Conservation (phyloP, 2,797 vertebrate genomes). For the Streptopelia turtur region DNA sequence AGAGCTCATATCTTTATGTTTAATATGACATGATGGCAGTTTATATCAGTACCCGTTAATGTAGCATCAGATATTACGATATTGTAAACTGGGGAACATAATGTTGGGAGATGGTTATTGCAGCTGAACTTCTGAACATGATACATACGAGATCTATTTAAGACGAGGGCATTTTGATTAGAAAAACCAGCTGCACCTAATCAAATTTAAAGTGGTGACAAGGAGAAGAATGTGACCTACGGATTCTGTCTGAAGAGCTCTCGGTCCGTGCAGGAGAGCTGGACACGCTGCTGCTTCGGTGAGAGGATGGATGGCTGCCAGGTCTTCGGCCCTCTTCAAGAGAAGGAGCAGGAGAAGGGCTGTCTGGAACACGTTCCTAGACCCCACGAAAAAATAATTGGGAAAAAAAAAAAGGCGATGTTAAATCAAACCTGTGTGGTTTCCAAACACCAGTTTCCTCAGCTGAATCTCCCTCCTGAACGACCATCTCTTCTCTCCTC, state of each 20-base stretch:
- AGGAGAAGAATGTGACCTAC: slow-evolving; percentile 84
- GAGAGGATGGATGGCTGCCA: slow-evolving; percentile 95
- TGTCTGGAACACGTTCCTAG: slow-evolving; percentile 96
- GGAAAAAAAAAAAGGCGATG: not conserved
- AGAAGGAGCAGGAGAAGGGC: slow-evolving; percentile 95
- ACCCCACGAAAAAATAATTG: slow-evolving; percentile 52
- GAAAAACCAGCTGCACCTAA: slow-evolving; percentile 69
- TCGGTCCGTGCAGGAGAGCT: slow-evolving; percentile 98
- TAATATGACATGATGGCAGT: slow-evolving; percentile 58
- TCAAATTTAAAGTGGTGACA: slow-evolving; percentile 61
- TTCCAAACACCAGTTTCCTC: not conserved
- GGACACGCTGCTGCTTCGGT: slow-evolving; percentile 99
- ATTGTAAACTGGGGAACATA: slow-evolving; percentile 60
- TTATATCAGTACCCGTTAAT: slow-evolving; percentile 64
- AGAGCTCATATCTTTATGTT: slow-evolving; percentile 65
- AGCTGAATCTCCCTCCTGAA: not conserved
- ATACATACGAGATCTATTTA: slow-evolving; percentile 63
- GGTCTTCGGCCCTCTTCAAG: slow-evolving; percentile 96
- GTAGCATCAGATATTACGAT: slow-evolving; percentile 53
- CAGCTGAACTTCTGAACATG: slow-evolving; percentile 56
- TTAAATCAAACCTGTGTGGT: not conserved
- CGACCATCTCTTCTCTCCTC: not conserved
- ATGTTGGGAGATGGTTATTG: slow-evolving; percentile 64
- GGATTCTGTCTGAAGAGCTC: slow-evolving; percentile 99
- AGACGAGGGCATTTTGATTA: slow-evolving; percentile 61